Evolutionary conservation across 2,888 invertebrate genomes (phyloP), one percentile per base, ranked within the genome.

Genomic region (Charanyca ferruginea): DNA sequence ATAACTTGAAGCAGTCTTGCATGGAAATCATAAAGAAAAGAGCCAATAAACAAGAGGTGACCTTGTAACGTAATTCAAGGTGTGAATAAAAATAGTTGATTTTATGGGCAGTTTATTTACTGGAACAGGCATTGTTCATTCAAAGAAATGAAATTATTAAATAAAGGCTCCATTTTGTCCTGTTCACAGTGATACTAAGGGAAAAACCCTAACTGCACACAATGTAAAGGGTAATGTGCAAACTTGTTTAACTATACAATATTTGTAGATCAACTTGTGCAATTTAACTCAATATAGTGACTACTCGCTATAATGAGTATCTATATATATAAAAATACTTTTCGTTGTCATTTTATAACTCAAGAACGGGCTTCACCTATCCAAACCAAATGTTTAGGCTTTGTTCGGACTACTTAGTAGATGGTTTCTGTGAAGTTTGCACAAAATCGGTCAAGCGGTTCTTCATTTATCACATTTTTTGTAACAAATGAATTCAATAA

Each of bases 21-120:
- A 45, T 38, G 13, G 45, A 70, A 63, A 63, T 51, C 20, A 28
- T 25, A 67, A 53, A 76, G 53, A 68, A 61, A 76, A 38, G 58
- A 45, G 35, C 35, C 45, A 66, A 52, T 63, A 52, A 44, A 64
- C 54, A 62, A 47, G 47, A 53, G 32, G 13, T 63, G 67, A 75
- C 76, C 80, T 78, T 79, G 71, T 18, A 22, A 28, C 47, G 55
- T 68, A 55, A 64, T 61, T 63, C 60, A 61, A 48, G 45, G 42
- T 73, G 18, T 52, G 47, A 54, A 71, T 66, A 62, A 62, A 65
- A 71, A 53, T 44, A 23, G 22, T 48, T 35, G 7, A 49, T 53
- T 74, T 35, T 41, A 57, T 8, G 11, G 51, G 52, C 54, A 35
- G 42, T 52, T 70, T 61, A 62, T 64, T 42, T 49, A 49, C 58